Conservation (phyloP, 2,888 invertebrate genomes). For the Cybosia mesomella region DNA sequence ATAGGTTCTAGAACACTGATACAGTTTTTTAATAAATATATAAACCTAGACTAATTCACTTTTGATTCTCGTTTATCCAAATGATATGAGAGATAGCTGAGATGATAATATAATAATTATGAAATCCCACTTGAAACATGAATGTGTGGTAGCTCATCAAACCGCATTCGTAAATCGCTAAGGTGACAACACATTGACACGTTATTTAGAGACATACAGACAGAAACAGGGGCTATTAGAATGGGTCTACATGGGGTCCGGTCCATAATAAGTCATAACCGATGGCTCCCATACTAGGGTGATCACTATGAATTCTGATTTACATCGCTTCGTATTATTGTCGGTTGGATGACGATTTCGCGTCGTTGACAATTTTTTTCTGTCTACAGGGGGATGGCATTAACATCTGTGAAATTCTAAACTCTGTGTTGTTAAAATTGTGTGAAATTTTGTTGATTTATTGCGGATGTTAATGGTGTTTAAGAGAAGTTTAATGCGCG, state of each 20-base stretch:
- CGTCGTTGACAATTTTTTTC: conserved; percentile 57
- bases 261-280: conserved; percentile 81
- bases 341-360: conserved; percentile 67
- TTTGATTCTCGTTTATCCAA: not conserved
- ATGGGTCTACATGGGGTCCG: conserved; percentile 64
- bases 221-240: conserved; percentile 75
- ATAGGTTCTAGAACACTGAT: too few species aligned
- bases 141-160: conserved; percentile 33
- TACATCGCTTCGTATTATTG: conserved; percentile 75
- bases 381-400: conserved; percentile 44
- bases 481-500: not conserved
- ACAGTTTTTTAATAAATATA: too few species aligned
- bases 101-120: not conserved
- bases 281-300: conserved; percentile 74
- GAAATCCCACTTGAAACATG: not conserved
- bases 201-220: conserved; percentile 78
- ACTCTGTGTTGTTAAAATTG: conserved; percentile 24
- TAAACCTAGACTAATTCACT: not conserved
- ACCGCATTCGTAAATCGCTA: conserved; percentile 77
- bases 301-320: conserved; percentile 74
- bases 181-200: conserved; percentile 83
- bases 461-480: not conserved
- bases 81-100: not conserved
- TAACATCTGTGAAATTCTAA: conserved; percentile 77
- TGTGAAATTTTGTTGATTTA: conserved; percentile 18